These are phyloP conservation scores for Epizoanthus scotinus DNA, from an alignment of 92 coral and sea anemone species.

Conservation along the genomic window DNA sequence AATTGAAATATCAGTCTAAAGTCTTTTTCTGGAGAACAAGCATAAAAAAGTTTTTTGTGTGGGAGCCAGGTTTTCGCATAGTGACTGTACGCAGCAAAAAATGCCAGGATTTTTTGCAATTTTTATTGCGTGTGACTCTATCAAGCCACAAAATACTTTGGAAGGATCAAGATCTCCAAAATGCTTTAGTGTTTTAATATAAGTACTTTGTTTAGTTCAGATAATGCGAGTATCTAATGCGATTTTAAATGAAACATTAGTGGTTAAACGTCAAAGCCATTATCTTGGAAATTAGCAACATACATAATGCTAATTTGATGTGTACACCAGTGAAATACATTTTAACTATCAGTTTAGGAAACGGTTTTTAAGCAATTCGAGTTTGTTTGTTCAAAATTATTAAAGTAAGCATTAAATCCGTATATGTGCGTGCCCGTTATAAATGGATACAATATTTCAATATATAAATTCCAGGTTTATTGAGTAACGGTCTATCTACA, in stretches of 20 bases:
- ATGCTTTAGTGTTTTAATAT: constrained; percentile 12
- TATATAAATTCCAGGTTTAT: background rate
- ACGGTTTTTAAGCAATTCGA: constrained; percentile 4
- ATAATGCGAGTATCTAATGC: constrained; percentile 39
- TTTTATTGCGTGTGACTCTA: constrained; percentile 20
- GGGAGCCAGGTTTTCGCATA: background rate
- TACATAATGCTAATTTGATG: constrained; percentile 35
- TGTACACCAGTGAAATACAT: constrained; percentile 12
- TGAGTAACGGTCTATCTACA: background rate
- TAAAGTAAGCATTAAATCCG: background rate
- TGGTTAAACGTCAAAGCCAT: constrained; percentile 28
- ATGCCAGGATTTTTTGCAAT: background rate
- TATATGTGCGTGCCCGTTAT: background rate
- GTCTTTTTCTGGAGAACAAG: background rate
- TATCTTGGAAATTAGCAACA: constrained; percentile 25
- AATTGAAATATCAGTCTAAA: constrained; percentile 27
- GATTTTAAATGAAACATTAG: constrained; percentile 40
- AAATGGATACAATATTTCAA: background rate
- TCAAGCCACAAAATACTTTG: constrained; percentile 2
- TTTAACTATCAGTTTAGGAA: constrained; percentile 19
- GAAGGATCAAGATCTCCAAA: constrained; percentile 10
- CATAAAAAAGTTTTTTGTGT: background rate
- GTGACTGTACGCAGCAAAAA: background rate
- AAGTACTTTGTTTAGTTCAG: background rate
- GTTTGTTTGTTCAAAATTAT: background rate